Conservation (phyloP, 2,797 vertebrate species). For the Hafferia zeledoni region DNA sequence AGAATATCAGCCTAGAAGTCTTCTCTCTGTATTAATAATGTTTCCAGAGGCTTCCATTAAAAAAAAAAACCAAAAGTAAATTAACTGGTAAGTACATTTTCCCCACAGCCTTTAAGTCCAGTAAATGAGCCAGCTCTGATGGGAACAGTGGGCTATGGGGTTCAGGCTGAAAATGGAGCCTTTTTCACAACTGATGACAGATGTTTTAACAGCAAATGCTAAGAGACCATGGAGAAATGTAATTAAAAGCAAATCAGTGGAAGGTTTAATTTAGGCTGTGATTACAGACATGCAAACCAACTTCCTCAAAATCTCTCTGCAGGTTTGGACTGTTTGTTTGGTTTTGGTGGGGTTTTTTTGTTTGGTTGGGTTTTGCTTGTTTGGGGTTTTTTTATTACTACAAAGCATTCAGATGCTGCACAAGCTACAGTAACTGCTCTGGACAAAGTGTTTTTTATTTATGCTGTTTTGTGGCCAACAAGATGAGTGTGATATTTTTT, state of each 20-base stretch:
- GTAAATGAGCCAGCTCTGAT: background rate
- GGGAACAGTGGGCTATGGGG: background rate
- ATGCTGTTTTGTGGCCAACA: background rate
- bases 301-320: background rate
- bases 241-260: background rate
- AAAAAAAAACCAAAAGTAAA: background rate
- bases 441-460: background rate
- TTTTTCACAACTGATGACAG: background rate
- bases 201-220: background rate
- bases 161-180: background rate
- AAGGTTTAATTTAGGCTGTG: background rate
- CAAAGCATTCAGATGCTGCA: background rate
- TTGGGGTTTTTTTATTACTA: background rate
- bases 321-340: background rate
- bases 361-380: background rate
- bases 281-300: background rate
- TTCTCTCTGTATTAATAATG: background rate
- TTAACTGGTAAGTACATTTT: rapidly evolving
- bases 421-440: background rate
- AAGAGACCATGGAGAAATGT: background rate
- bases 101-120: background rate
- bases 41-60: background rate
- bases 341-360: rapidly evolving
- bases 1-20: background rate
- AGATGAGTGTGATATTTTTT: background rate